These are phyloP conservation scores for Chlorodrepanis virens DNA, from an alignment of 2,113 vertebrate genomes.

Conservation along the genomic window DNA sequence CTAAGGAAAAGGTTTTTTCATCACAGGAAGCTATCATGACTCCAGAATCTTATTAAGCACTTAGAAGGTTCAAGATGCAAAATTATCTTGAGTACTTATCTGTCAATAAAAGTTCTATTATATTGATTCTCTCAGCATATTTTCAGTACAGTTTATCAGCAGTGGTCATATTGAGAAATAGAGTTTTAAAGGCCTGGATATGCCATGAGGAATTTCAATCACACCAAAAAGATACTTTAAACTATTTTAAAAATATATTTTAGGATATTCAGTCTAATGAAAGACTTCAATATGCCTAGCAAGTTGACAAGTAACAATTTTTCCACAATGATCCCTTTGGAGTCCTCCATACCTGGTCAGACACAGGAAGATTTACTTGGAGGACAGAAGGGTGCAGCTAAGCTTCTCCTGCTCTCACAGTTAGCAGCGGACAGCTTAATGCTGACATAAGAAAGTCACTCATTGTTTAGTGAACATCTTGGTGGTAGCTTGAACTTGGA, in stretches of 20 bases:
- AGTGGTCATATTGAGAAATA: not conserved
- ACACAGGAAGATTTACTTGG: not conserved
- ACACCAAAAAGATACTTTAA: not conserved
- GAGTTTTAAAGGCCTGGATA: not conserved
- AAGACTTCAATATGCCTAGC: not conserved
- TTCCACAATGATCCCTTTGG: not conserved
- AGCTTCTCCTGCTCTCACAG: not conserved
- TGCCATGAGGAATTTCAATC: not conserved
- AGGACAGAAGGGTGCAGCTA: not conserved
- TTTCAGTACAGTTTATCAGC: not conserved
- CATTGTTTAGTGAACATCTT: not conserved
- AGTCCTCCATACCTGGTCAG: not conserved
- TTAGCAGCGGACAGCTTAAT: not conserved
- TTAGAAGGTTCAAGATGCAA: not conserved
- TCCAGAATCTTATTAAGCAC: not conserved
- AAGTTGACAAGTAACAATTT: not conserved
- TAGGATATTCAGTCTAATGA: not conserved
- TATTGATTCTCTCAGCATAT: not conserved
- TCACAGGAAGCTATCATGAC: not conserved
- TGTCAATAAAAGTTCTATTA: not conserved
- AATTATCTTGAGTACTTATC: not conserved
- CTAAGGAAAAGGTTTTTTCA: not conserved
- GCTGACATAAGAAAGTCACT: not conserved
- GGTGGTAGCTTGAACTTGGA: not conserved
- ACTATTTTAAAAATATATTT: not conserved